phyloP scores from a whole-genome alignment of 2,113 vertebrate genomes.

The Xenopus borealis region DNA sequence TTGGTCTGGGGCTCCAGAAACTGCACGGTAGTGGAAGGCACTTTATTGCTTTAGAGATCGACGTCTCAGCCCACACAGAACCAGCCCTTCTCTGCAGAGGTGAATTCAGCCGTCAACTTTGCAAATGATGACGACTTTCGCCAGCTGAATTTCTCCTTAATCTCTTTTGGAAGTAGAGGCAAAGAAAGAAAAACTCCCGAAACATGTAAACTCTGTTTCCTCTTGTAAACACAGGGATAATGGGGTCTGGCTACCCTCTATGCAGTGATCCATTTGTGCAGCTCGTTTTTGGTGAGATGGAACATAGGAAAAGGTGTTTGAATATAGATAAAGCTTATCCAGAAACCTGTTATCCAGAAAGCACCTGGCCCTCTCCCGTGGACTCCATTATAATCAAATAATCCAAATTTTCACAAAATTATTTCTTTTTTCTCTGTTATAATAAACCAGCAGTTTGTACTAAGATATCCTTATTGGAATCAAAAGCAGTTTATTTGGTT shows the following conservation, averaged over 20 bases:
- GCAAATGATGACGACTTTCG: conserved; percentile 59
- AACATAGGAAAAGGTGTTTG: too few relatives aligned
- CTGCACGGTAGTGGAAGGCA: background rate
- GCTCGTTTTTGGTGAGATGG: conserved; percentile 25
- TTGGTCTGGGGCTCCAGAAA: too few relatives aligned
- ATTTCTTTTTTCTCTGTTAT: too few relatives aligned
- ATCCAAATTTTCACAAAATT: too few relatives aligned
- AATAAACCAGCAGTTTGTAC: too few relatives aligned
- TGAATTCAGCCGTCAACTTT: conserved; percentile 53
- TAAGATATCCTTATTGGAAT: too few relatives aligned
- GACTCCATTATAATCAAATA: too few relatives aligned
- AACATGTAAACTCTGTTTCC: conserved; percentile 65
- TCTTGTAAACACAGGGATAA: conserved; percentile 64
- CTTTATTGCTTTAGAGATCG: background rate
- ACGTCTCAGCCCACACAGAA: background rate
- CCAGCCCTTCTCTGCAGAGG: conserved; percentile 29
- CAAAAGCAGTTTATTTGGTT: too few relatives aligned
- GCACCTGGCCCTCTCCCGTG: too few relatives aligned
- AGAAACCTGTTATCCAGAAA: too few relatives aligned
- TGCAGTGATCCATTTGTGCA: conserved; percentile 55
- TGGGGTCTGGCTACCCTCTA: conserved; percentile 59
- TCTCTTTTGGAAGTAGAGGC: conserved; percentile 61
- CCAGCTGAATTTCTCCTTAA: conserved; percentile 54
- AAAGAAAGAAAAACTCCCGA: conserved; percentile 61
- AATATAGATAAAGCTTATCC: too few relatives aligned